Base-by-base conservation (phyloP, 2,113 vertebrate genomes). In the Sarotherodon lohbergeri region DNA sequence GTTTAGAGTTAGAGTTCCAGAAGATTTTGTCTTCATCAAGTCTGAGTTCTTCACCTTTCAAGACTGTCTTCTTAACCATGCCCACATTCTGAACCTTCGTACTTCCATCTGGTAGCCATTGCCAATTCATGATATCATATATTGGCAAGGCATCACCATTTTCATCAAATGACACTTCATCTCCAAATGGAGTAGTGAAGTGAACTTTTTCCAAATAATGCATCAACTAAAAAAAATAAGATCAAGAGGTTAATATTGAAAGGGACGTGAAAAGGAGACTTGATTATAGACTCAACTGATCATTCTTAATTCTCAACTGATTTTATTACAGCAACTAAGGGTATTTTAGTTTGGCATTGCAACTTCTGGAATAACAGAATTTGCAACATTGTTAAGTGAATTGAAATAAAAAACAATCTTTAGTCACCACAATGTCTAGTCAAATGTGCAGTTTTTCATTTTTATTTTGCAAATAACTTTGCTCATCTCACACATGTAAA, bases 81-180 rank as follows among this genome's bases (percentile, higher is more conserved):
- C 96, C 95, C 2, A 97, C 90, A 84, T 79, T 95, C 43, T 91
- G 87, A 43, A 95, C 50, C 59, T 90, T 80, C 2, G 73, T 88
- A 9, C 41, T 86, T 46, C 94, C 95, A 68, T 95, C 91, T 9
- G 89, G 82, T 46, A 90, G 92, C 90, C 81, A 89, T 63, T 91
- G 46, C 96, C 96, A 97, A 90, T 96, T 97, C 93, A 97, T 89
- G 12, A 97, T 66, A 61, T 96, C 96, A 61, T 96, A 97, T 12
- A 96, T 92, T 73, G 95, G 94, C 57, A 96, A 59, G 5, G 90
- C 95, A 90, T 97, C 94, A 5, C 96, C 96, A 55, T 96, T 96
- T 14, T 95, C 81, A 78, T 96, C 94, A 91, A 96, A 96, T 13
- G 92, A 94, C 9, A 96, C 94, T 36, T 89, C 89, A 80, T 96